Base-by-base conservation (phyloP, 2,888 invertebrate species). In the Morpho deidamia region DNA sequence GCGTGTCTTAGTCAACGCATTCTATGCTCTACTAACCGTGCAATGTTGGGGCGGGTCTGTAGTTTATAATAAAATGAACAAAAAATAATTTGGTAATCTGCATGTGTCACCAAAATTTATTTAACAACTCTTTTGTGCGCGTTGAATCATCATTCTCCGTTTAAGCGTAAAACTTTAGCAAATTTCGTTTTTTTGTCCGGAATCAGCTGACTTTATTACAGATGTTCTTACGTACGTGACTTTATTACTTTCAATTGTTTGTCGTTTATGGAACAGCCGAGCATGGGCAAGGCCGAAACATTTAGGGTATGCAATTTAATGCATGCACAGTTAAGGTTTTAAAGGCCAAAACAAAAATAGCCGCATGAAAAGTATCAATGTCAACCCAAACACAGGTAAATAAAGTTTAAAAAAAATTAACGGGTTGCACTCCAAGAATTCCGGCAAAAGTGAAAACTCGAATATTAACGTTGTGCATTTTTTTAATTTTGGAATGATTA, bases 211-310 rank as follows among this genome's bases (percentile, higher is more conserved):
- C 65, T 70, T 65, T 67, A 56, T 55, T 53, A 54, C 43, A 54
- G 34, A 56, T 41, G 49, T 42, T 43, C 40, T 33, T 48, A 62
- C 68, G 71, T 71, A 72, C 66, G 72, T 76, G 66, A 74, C 68
- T 75, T 78, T 78, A 81, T 80, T 78, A 78, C 78, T 74, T 74
- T 74, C 81, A 83, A 83, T 83, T 84, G 81, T 83, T 74, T 72
- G 69, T 75, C 77, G 67, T 78, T 74, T 81, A 77, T 73, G 78
- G 78, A 56, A 68, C 69, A 68, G 63, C 71, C 44, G 57, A 64
- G 64, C 62, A 59, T 60, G 60, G 66, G 61, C 82, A 81, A 83
- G 83, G 85, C 69, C 72, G 55, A 70, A 78, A 76, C 76, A 65
- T 74, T 82, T 78, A 80, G 76, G 72, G 70, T 65, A 64, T 76